Evolutionary conservation across 2,113 vertebrate species (phyloP).

Genomic region (Rhinopomastus cyanomelas): DNA sequence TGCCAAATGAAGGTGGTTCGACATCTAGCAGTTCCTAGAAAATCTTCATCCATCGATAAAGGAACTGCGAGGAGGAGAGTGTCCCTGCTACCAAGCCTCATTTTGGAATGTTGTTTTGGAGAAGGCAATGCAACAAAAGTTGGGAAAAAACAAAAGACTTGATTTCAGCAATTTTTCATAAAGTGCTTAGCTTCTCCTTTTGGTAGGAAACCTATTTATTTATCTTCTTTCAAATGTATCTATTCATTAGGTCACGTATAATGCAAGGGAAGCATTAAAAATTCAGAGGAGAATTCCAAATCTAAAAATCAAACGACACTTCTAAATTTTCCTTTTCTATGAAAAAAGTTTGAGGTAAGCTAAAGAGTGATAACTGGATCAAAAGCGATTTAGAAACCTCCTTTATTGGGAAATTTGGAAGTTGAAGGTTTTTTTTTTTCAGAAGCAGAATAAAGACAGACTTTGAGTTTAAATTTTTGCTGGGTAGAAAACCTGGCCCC

Average conservation of each 20-base stretch:
- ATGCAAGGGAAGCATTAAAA: neutral
- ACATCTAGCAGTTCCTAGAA: neutral
- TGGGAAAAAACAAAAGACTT: neutral
- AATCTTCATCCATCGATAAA: neutral
- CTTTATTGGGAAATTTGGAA: neutral
- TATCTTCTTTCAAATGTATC: neutral
- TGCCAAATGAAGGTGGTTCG: neutral
- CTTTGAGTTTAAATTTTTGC: neutral
- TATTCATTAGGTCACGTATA: neutral
- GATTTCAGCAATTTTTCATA: neutral
- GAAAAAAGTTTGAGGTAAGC: neutral
- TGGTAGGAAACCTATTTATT: neutral
- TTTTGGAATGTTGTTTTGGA: neutral
- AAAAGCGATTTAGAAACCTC: neutral
- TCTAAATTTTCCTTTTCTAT: neutral
- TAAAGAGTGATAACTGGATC: neutral
- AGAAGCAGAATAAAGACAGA: constrained; percentile 2
- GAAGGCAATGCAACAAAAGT: neutral
- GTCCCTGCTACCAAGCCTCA: neutral
- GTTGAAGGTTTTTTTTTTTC: neutral
- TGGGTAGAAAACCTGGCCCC: neutral
- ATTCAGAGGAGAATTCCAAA: neutral
- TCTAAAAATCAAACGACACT: accelerated
- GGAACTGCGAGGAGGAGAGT: neutral
- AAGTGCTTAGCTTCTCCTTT: neutral